A percentile compares a stretch with the other conserved stretches of the same genome.
Conservation (phyloP, 1,140 invertebrate species). For the Bursaphelenchus mucronatus region DNA sequence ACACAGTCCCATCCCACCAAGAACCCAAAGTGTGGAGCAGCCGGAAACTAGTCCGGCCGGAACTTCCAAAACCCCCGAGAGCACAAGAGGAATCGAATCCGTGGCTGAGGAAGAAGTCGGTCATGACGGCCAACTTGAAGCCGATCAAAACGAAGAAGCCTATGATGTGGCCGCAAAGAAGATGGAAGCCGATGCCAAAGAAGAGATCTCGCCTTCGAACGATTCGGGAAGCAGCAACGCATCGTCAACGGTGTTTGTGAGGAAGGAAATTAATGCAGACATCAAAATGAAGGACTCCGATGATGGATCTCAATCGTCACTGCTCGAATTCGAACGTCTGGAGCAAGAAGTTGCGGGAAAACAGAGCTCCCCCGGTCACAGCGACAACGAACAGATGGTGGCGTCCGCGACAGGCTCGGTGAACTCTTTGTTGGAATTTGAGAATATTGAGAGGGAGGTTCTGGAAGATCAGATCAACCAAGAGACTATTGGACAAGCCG, state of each 20-base stretch:
- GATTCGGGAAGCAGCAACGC: slow-evolving; percentile 19
- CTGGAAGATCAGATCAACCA: slow-evolving; percentile 28
- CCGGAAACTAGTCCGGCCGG: not conserved
- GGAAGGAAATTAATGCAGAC: no score
- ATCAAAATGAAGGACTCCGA: slow-evolving; percentile 15
- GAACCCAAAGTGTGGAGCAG: slow-evolving; percentile 25
- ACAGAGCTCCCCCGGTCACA: slow-evolving; percentile 8
- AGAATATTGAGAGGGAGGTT: slow-evolving; percentile 47
- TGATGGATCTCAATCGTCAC: slow-evolving; percentile 43
- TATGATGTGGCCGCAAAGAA: no score
- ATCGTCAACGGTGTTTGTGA: no score
- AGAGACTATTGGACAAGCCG: slow-evolving; percentile 20
- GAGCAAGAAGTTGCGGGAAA: slow-evolving; percentile 40
- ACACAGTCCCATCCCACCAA: slow-evolving; percentile 13
- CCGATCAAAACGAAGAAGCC: slow-evolving; percentile 23
- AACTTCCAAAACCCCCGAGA: slow-evolving; percentile 1
- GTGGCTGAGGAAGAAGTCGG: not conserved
- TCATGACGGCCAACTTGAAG: slow-evolving; percentile 13
- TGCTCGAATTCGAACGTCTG: slow-evolving; percentile 54
- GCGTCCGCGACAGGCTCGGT: slow-evolving; percentile 39
- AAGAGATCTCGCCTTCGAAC: no score
- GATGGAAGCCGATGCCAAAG: no score
- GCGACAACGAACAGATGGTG: slow-evolving; percentile 19
- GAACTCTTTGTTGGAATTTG: slow-evolving; percentile 52
- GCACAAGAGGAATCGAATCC: slow-evolving; percentile 1